Evolutionary conservation across 2,113 vertebrate genomes (phyloP), one percentile per base, ranked within the genome.

Genomic region (Ochotona curzoniae): DNA sequence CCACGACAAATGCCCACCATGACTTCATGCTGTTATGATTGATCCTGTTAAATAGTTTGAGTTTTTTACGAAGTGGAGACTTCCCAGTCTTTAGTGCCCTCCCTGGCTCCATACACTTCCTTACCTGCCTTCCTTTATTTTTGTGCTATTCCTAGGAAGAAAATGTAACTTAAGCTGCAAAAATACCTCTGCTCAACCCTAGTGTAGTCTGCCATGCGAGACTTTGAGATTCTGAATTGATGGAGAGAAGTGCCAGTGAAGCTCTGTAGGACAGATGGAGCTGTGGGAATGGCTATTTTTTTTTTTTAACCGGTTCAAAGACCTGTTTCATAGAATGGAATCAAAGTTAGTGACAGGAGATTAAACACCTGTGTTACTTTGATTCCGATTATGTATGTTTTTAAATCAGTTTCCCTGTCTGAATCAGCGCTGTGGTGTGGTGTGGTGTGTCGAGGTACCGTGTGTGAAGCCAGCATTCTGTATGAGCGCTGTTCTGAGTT

Each of bases 11-110:
- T 57, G 54, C 54, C 54, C 18, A 6, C 54, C 26, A 35, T 44
- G 44, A 63, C 89, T 78, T 70, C 38, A 89, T 71, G 69, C 12
- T 70, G 38, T 66, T 63, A 69, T 74, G 49, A 70, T 32, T 44
- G 49, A 80, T 83, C 23, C 80, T 70, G 80, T 87, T 71, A 13
- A 81, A 47, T 57, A 54, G 67, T 83, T 90, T 44, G 28, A 85
- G 74, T 64, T 49, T 23, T 25, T 2, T 71, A 7, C 71, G 61
- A 87, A 88, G 20, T 84, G 57, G 84, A 92, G 87, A 78, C 28
- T 61, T 26, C 10, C 3, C 6, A 85, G 47, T 79, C 13, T 30
- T 9, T 1, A 38, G 7, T 21, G 51, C 60, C 7, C 44, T 64
- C 32, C 12, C 0, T 28, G 75, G 61, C 20, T 90, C 28, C 54